phyloP scores from a whole-genome alignment of 2,888 invertebrate species.

The Limnephilus rhombicus region DNA sequence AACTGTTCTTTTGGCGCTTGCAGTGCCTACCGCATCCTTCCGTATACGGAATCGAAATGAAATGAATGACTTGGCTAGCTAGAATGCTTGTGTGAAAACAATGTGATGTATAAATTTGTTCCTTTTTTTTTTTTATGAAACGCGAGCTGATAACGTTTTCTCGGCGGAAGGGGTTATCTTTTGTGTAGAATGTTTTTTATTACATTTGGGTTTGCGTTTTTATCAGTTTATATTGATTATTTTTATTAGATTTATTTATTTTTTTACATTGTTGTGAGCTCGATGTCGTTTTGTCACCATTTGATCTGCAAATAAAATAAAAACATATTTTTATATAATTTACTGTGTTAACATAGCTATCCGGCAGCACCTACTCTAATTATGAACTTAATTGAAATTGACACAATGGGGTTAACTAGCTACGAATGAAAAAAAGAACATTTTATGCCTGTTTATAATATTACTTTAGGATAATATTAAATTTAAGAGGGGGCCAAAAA shows the following conservation, averaged over 20 bases:
- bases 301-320: not conserved
- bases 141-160: not conserved
- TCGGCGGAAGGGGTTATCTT: not conserved
- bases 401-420: too few species aligned
- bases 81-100: not conserved
- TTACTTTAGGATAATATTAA: too few species aligned
- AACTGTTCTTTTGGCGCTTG: not conserved
- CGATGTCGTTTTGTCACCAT: not conserved
- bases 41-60: slow-evolving; percentile 25
- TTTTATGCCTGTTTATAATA: too few species aligned
- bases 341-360: not conserved
- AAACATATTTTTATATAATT: not conserved
- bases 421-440: not conserved
- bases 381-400: not conserved
- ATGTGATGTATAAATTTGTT: not conserved
- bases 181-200: not conserved
- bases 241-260: not conserved
- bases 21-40: slow-evolving; percentile 34
- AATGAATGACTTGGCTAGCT: slow-evolving; percentile 4
- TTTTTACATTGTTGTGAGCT: not conserved
- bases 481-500: not conserved
- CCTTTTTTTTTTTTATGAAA: not conserved
- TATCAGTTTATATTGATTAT: not conserved
- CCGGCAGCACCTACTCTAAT: not conserved
- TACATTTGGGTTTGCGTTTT: not conserved